A percentile compares a stretch with the other conserved stretches of the same genome.
phyloP scores from a whole-genome alignment of 2,888 invertebrate genomes.

The Teleogryllus oceanicus region DNA sequence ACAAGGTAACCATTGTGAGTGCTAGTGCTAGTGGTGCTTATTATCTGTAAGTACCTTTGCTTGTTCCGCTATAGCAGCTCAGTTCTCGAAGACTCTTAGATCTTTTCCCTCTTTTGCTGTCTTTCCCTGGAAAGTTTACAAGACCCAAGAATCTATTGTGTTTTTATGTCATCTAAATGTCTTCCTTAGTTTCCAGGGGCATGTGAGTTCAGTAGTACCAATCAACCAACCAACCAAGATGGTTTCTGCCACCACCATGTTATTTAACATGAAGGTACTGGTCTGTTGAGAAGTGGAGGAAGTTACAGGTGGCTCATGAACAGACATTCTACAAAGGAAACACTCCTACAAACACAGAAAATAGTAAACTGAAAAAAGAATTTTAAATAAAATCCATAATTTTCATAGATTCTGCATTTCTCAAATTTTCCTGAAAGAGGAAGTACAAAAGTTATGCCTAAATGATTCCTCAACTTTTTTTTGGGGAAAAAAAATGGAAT shows the following conservation, averaged over 20 bases:
- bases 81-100: slow-evolving; percentile 61
- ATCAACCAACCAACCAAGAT: slow-evolving; percentile 26
- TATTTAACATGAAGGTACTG: slow-evolving; percentile 30
- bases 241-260: slow-evolving; percentile 31
- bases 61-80: slow-evolving; percentile 57
- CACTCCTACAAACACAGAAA: slow-evolving; percentile 20
- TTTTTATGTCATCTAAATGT: slow-evolving; percentile 29
- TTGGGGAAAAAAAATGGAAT: not conserved
- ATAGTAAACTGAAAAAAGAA: not conserved
- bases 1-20: slow-evolving; percentile 12
- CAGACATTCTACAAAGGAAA: slow-evolving; percentile 24
- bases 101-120: slow-evolving; percentile 54
- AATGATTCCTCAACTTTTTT: not conserved
- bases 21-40: slow-evolving; percentile 21
- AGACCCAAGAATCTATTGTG: slow-evolving; percentile 35
- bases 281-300: slow-evolving; percentile 24
- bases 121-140: slow-evolving; percentile 44
- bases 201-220: slow-evolving; percentile 31
- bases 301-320: slow-evolving; percentile 33
- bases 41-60: slow-evolving; percentile 49
- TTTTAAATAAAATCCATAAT: not conserved
- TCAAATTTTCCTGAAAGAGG: too few species aligned
- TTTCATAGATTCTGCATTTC: not conserved
- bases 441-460: not conserved
- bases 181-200: slow-evolving; percentile 24